These are phyloP conservation scores for Echinometra lucunter DNA, from an alignment of 53 echinoderm and acorn worm genomes.

Conservation along the genomic window DNA sequence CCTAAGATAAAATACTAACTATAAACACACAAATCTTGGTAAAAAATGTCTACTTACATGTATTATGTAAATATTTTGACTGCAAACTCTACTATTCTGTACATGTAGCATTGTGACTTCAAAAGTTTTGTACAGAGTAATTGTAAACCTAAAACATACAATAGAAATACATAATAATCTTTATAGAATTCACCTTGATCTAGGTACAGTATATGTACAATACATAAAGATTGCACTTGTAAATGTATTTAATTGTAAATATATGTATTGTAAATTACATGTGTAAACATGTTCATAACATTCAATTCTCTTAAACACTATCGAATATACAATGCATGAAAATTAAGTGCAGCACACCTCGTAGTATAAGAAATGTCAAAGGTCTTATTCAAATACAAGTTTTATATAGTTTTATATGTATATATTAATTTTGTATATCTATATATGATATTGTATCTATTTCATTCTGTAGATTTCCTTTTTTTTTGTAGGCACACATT, in stretches of 20 bases:
- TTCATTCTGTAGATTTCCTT: constrained; percentile 5
- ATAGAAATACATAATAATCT: constrained; percentile 28
- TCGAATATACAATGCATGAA: constrained; percentile 32
- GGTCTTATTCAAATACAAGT: background rate
- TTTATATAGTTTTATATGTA: constrained; percentile 27
- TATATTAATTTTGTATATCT: constrained; percentile 1
- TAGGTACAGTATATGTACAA: background rate
- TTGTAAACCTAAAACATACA: constrained; percentile 36
- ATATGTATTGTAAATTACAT: constrained; percentile 1
- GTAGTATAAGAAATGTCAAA: constrained; percentile 49
- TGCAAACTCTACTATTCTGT: constrained; percentile 3
- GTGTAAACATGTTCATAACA: background rate
- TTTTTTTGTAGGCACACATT: background rate
- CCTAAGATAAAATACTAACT: background rate
- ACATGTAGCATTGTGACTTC: constrained; percentile 36
- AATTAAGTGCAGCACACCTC: constrained; percentile 48
- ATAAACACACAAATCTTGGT: background rate
- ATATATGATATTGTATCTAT: background rate
- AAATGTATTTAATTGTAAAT: background rate
- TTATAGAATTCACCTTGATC: background rate
- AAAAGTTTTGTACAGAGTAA: background rate
- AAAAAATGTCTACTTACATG: constrained; percentile 27
- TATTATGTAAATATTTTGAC: background rate
- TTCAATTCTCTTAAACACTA: constrained; percentile 3
- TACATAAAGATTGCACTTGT: constrained; percentile 49